phyloP scores from a whole-genome alignment of 2,113 vertebrate genomes.

The Tympanuchus pallidicinctus region DNA sequence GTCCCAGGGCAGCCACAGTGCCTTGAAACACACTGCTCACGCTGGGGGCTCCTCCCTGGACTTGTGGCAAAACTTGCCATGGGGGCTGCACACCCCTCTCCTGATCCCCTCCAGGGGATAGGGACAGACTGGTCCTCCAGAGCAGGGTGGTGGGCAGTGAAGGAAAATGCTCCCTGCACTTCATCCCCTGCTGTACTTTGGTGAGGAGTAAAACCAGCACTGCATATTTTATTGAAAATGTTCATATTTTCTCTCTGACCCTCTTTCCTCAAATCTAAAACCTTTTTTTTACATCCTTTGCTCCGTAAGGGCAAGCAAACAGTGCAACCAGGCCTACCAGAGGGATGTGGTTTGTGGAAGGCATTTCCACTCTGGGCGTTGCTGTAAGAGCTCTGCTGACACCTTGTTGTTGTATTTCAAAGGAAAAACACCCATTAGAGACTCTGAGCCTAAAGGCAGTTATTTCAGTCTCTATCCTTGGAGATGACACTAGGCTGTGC shows the following conservation, averaged over 20 bases:
- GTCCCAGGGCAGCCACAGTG: neutral
- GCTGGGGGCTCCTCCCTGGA: neutral
- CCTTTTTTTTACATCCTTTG: neutral
- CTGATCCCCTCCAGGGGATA: neutral
- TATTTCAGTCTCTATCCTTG: neutral
- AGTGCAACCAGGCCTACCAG: neutral
- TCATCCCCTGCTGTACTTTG: neutral
- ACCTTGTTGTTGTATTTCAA: neutral
- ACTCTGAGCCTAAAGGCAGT: neutral
- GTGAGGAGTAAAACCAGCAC: neutral
- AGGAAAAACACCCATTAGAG: conserved; percentile 27
- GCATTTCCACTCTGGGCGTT: neutral
- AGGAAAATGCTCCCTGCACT: neutral
- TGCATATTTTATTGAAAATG: neutral
- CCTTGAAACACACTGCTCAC: neutral
- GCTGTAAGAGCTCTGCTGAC: conserved; percentile 25
- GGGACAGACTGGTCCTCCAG: neutral
- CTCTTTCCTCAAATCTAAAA: neutral
- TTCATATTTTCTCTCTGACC: neutral
- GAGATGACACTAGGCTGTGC: neutral
- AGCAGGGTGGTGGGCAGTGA: neutral
- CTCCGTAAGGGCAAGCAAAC: neutral
- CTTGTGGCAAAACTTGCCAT: neutral
- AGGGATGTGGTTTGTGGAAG: neutral
- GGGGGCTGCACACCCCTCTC: fast-evolving